phyloP scores from a whole-genome alignment of 2,113 vertebrate species.

The Otocyon megalotis region DNA sequence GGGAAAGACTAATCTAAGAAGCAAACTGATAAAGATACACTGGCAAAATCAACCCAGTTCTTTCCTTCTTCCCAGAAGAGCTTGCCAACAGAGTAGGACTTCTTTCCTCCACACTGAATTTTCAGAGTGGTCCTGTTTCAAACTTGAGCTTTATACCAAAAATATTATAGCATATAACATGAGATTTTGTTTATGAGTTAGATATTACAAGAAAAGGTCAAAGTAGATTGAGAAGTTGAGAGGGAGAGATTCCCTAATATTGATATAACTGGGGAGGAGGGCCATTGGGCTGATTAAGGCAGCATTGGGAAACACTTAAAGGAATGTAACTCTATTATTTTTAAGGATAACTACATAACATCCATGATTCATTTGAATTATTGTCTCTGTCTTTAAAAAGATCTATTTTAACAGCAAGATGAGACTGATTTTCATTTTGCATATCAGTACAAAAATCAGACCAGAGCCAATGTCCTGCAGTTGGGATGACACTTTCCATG shows the following conservation, averaged over 20 bases:
- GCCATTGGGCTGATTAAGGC: neutral
- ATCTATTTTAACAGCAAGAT: neutral
- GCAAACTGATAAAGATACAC: neutral
- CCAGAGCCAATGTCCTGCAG: neutral
- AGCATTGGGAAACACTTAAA: neutral
- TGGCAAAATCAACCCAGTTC: neutral
- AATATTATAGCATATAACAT: neutral
- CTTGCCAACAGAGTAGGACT: neutral
- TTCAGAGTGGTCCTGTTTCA: neutral
- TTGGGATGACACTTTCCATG: neutral
- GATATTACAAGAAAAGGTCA: neutral
- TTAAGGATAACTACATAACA: neutral
- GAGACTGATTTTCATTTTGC: neutral
- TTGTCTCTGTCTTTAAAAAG: neutral
- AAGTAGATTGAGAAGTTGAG: neutral
- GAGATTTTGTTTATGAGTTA: neutral
- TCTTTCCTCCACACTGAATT: neutral
- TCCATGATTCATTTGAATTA: neutral
- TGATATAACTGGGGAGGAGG: neutral
- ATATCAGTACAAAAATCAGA: neutral
- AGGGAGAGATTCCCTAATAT: neutral
- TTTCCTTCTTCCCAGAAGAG: neutral
- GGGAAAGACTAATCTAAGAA: neutral
- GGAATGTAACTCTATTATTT: neutral
- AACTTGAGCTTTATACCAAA: neutral